Evolutionary conservation across 2,888 invertebrate genomes (phyloP).

Genomic region (Smittia aterrima): DNA sequence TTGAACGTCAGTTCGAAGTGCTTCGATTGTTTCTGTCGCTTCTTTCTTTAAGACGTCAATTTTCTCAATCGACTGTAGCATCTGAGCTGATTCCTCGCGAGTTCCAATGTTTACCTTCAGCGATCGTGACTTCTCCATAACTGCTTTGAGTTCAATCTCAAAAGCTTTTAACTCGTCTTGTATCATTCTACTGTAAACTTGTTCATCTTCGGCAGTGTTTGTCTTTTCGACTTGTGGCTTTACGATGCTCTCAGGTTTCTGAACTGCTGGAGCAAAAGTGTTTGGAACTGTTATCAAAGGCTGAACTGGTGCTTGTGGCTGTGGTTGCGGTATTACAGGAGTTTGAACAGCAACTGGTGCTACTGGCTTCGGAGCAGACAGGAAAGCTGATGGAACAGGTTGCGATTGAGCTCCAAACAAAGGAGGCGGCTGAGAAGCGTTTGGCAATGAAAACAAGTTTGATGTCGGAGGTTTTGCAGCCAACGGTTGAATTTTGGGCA

Average conservation of each 20-base stretch:
- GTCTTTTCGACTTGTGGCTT: not conserved
- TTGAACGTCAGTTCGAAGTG: constrained; percentile 62
- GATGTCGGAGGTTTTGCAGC: constrained; percentile 17
- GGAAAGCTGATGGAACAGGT: not conserved
- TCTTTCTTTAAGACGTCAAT: constrained; percentile 63
- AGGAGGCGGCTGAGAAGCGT: not conserved
- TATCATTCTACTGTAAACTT: constrained; percentile 61
- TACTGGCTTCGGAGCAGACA: not conserved
- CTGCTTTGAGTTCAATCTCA: constrained; percentile 63
- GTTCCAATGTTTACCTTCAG: constrained; percentile 58
- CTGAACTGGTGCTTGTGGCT: constrained; percentile 19
- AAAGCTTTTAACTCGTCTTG: constrained; percentile 65
- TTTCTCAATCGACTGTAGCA: constrained; percentile 56
- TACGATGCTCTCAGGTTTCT: not conserved
- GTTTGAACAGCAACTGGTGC: not conserved
- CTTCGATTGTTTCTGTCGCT: constrained; percentile 60
- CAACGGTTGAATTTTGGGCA: constrained; percentile 13
- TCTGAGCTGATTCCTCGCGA: constrained; percentile 58
- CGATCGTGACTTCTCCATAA: constrained; percentile 58
- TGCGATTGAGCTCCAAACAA: not conserved
- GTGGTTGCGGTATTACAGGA: constrained; percentile 41
- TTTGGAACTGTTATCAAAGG: constrained; percentile 43
- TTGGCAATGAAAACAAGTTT: constrained; percentile 39
- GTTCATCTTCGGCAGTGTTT: constrained; percentile 42
- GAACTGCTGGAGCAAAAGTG: constrained; percentile 34